A percentile compares a stretch with the other conserved stretches of the same genome.
Evolutionary conservation across 2,888 invertebrate species (phyloP).

Genomic region (Galeopsomyia nigrocyanea): DNA sequence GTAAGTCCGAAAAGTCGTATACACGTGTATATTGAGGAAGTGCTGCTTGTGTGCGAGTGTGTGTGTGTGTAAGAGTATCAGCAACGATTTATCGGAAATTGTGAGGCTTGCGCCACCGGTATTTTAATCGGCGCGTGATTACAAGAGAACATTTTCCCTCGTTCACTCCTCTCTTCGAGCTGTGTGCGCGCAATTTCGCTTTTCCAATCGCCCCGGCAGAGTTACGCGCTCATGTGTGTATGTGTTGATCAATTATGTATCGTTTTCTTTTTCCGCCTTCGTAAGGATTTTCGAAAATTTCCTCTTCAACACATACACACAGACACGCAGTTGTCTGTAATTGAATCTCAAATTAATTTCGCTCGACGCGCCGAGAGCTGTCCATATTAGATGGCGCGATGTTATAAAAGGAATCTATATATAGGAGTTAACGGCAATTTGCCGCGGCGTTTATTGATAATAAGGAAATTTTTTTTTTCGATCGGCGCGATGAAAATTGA

Average conservation of each 20-base stretch:
- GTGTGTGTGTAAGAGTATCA: conserved; percentile 16
- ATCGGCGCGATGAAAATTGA: too few species aligned
- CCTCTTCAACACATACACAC: too few species aligned
- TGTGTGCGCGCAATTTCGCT: conserved; percentile 21
- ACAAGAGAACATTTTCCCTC: conserved; percentile 22
- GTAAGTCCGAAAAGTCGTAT: neutral
- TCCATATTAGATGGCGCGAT: too few species aligned
- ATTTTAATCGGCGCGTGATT: conserved; percentile 41
- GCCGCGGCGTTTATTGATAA: too few species aligned
- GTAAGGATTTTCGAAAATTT: too few species aligned
- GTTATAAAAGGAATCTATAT: too few species aligned
- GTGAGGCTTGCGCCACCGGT: conserved; percentile 36
- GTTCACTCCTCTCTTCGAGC: conserved; percentile 8
- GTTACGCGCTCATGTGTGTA: neutral
- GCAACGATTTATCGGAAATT: conserved; percentile 42
- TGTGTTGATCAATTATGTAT: conserved; percentile 12
- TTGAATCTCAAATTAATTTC: too few species aligned
- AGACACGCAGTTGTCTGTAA: too few species aligned
- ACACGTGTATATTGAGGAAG: neutral
- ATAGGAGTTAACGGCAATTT: too few species aligned
- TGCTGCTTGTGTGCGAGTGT: conserved; percentile 1
- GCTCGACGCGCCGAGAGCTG: too few species aligned
- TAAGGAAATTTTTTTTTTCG: too few species aligned
- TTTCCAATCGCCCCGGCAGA: conserved; percentile 13
- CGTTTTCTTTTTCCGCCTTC: neutral